phyloP scores from a whole-genome alignment of 2,888 invertebrate species.

The Ophion ellenae region DNA sequence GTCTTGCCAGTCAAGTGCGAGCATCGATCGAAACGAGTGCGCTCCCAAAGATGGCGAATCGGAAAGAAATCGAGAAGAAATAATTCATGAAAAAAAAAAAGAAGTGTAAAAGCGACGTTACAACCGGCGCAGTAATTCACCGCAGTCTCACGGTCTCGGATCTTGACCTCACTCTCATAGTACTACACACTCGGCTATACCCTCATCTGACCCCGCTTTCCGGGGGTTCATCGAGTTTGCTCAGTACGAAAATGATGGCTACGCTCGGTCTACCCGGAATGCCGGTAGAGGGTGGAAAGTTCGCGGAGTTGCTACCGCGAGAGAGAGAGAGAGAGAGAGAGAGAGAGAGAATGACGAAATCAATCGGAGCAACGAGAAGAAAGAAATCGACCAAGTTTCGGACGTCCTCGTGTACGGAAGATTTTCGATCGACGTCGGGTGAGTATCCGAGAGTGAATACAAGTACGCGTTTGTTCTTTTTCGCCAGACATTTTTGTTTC shows the following conservation, averaged over 20 bases:
- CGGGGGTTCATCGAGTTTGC: slow-evolving; percentile 59
- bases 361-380: slow-evolving; percentile 25
- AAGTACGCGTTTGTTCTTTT: neutral
- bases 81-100: slow-evolving; percentile 5
- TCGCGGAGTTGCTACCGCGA: neutral
- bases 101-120: slow-evolving; percentile 36
- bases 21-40: slow-evolving; percentile 26
- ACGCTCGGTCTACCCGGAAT: slow-evolving; percentile 33
- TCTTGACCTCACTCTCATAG: slow-evolving; percentile 64
- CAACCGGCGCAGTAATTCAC: slow-evolving; percentile 47
- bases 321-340: neutral
- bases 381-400: slow-evolving; percentile 1
- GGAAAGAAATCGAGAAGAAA: neutral
- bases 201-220: slow-evolving; percentile 44
- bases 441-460: slow-evolving; percentile 51
- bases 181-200: slow-evolving; percentile 39
- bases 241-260: slow-evolving; percentile 45
- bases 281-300: slow-evolving; percentile 58
- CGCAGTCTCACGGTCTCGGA: slow-evolving; percentile 60
- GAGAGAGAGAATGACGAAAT: neutral
- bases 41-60: slow-evolving; percentile 9
- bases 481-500: neutral
- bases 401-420: neutral
- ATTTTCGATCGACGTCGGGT: slow-evolving; percentile 43
- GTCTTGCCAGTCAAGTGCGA: neutral